Conservation (phyloP, 2,888 invertebrate species). For the Brenthis daphne region DNA sequence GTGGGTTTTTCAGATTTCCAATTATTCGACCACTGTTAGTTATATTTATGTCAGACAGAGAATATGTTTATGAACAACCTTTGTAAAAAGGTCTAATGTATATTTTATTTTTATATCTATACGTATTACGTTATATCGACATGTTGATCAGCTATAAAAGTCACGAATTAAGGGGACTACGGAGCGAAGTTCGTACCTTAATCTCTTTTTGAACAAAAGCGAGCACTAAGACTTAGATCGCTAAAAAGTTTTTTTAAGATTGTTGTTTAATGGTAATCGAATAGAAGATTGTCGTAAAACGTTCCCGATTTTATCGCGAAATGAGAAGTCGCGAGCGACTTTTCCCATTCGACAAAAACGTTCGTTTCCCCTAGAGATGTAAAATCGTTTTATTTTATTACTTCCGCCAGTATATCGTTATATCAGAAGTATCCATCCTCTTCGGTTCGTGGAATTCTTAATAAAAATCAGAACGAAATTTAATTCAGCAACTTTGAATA, state of each 20-base stretch:
- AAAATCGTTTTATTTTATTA: constrained; percentile 83
- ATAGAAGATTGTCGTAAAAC: constrained; percentile 81
- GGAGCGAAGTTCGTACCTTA: constrained; percentile 32
- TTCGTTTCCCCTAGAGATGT: constrained; percentile 79
- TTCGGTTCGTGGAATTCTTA: constrained; percentile 60
- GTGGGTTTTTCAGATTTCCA: constrained; percentile 11
- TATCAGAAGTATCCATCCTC: constrained; percentile 66
- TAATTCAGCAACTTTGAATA: constrained; percentile 45
- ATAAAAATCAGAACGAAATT: constrained; percentile 56
- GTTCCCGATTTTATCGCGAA: constrained; percentile 80
- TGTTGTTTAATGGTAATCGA: constrained; percentile 80
- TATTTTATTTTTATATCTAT: neutral
- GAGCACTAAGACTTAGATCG: constrained; percentile 39
- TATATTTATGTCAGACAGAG: too few species aligned
- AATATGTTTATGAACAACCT: too few species aligned
- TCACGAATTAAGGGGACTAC: constrained; percentile 20
- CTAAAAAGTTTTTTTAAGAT: constrained; percentile 64
- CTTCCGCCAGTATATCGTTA: constrained; percentile 79
- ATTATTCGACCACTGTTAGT: neutral
- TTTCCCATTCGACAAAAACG: constrained; percentile 80
- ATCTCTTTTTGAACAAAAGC: constrained; percentile 38
- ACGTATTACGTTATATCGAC: neutral
- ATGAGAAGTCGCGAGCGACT: constrained; percentile 80
- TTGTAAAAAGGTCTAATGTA: neutral
- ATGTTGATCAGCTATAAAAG: constrained; percentile 19